These are phyloP conservation scores for Cariama cristata DNA, from an alignment of 2,113 vertebrate species.

Conservation along the genomic window DNA sequence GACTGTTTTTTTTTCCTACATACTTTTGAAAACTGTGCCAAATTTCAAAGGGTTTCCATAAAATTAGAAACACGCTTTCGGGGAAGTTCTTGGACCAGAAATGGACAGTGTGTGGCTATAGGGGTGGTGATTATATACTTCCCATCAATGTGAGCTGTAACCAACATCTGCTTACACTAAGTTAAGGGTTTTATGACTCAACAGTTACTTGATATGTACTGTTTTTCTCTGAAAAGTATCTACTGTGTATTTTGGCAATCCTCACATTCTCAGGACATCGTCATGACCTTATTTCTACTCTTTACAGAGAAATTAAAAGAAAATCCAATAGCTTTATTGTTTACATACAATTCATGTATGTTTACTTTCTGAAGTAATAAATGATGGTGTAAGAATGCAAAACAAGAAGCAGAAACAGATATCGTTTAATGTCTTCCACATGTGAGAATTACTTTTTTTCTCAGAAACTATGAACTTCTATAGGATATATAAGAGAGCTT, in stretches of 20 bases:
- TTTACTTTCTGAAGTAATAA: slow-evolving; percentile 46
- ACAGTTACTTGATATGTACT: slow-evolving; percentile 34
- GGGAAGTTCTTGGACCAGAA: slow-evolving; percentile 75
- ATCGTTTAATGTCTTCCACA: neutral
- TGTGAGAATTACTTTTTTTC: neutral
- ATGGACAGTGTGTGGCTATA: slow-evolving; percentile 70
- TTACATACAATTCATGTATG: neutral
- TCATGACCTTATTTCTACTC: slow-evolving; percentile 4
- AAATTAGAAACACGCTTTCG: slow-evolving; percentile 83
- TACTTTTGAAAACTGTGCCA: slow-evolving; percentile 75
- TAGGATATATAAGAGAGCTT: neutral
- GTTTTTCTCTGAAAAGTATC: slow-evolving; percentile 60
- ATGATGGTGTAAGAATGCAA: neutral
- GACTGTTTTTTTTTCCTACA: slow-evolving; percentile 53
- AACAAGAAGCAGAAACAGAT: neutral
- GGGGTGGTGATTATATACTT: slow-evolving; percentile 63
- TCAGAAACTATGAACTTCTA: neutral
- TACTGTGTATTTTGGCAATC: slow-evolving; percentile 34
- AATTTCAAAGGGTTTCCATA: slow-evolving; percentile 78
- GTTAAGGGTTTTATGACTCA: slow-evolving; percentile 65
- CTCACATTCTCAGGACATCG: neutral
- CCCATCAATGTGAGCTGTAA: slow-evolving; percentile 58
- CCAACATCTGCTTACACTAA: slow-evolving; percentile 76
- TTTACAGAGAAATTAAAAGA: neutral
- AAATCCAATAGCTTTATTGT: neutral